Evolutionary conservation across 2,888 invertebrate genomes (phyloP).

Genomic region (Eulithis prunata): DNA sequence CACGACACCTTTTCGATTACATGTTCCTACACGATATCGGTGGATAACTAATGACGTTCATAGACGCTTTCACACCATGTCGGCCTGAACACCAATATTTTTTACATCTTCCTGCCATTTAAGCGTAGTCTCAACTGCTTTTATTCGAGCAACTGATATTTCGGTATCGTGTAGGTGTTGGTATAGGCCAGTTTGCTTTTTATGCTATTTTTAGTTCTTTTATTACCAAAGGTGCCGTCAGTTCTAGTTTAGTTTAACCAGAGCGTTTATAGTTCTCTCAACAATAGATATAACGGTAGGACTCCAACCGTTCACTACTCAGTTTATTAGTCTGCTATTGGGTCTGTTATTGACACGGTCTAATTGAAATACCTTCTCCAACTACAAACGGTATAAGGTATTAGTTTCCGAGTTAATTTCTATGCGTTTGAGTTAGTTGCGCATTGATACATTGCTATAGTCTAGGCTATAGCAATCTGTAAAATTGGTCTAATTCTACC

Average conservation of each 20-base stretch:
- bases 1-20: no score
- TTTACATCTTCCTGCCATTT: no score
- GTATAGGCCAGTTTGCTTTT: background rate
- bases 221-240: conserved; percentile 10
- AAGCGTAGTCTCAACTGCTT: no score
- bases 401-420: conserved; percentile 3
- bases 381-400: background rate
- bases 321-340: conserved; percentile 30
- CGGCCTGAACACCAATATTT: no score
- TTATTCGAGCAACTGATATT: no score
- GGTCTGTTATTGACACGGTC: conserved; percentile 13
- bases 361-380: conserved; percentile 8
- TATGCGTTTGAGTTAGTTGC: background rate
- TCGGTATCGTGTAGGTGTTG: no score
- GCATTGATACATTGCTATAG: background rate
- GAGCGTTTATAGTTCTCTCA: conserved; percentile 1
- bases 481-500: background rate
- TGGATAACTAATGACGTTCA: no score
- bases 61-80: no score
- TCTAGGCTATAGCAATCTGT: background rate
- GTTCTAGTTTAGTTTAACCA: conserved; percentile 21
- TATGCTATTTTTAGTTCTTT: background rate
- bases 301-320: conserved; percentile 24
- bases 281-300: conserved; percentile 23
- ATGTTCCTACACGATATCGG: no score